Evolutionary conservation across 1,140 invertebrate species (phyloP), one percentile per base, ranked within the genome.

Genomic region (Orussus abietinus): DNA sequence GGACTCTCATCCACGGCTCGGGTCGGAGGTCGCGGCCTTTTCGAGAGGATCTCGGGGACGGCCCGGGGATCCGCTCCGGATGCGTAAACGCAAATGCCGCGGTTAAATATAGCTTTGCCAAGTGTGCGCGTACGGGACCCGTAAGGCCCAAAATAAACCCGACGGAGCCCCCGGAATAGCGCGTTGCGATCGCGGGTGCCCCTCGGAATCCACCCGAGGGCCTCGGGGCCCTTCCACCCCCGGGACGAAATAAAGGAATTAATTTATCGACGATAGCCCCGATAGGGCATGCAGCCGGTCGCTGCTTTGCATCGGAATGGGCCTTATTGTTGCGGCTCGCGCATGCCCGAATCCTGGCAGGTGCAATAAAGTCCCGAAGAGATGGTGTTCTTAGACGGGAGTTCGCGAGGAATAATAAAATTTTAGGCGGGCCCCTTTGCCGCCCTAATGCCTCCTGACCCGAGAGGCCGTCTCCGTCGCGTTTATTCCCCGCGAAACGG

Each of bases 251-350:
- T n/a, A n/a, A 25, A 25, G n/a, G 6, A 25, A 25, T 7, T 25
- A 6, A 7, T 25, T 25, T 25, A 25, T 25, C n/a, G n/a, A n/a
- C 25, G 10, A 40, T 9, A 40, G 15, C 5, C 6, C n/a, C 37
- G 25, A 33, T 11, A 34, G 39, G 29, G 40, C 42, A 33, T 28
- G 28, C 50, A 42, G 33, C 42, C 37, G 35, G 21, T 36, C 31
- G 42, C 53, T 56, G 39, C 40, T 64, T 64, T 59, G 54, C 61
- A 64, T 64, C 49, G 53, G 47, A 64, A 65, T 61, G 51, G 54
- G 51, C 47, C 53, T 65, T 60, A 64, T 64, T 64, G 59, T 65
- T 64, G 47, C 49, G 50, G 45, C 55, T 61, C 53, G 50, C 49
- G 45, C 49, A 33, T 47, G 48, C 41, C 53, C 51, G 53, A 65